Evolutionary conservation across 1,140 invertebrate genomes (phyloP).

Genomic region (Drosophila fuyamai): DNA sequence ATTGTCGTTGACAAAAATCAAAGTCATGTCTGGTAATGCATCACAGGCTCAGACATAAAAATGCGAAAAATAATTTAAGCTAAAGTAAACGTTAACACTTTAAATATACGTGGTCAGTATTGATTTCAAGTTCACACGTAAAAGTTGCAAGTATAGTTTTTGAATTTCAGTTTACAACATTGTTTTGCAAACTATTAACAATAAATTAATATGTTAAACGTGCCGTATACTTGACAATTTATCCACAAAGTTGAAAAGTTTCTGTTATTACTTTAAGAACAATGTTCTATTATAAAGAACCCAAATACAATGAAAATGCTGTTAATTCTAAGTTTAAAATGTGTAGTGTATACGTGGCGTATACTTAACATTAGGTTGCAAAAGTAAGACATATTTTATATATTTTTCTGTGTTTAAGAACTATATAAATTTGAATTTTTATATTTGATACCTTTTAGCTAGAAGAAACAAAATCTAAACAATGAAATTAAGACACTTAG

Average conservation of each 20-base stretch:
- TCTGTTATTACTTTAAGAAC: no score
- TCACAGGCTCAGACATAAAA: constrained; percentile 45
- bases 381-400: no score
- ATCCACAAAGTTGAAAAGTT: background rate
- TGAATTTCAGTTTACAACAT: background rate
- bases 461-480: background rate
- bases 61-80: constrained; percentile 40
- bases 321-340: no score
- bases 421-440: no score
- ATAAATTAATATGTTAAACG: background rate
- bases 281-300: no score
- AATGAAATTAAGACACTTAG: background rate
- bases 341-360: no score
- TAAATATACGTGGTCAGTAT: constrained; percentile 26
- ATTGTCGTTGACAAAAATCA: constrained; percentile 64
- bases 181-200: background rate
- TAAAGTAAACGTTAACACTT: constrained; percentile 22
- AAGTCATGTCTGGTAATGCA: constrained; percentile 57
- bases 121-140: constrained; percentile 58
- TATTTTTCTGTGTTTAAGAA: no score
- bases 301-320: no score
- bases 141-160: constrained; percentile 24
- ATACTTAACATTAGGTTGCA: no score
- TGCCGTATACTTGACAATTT: constrained; percentile 23
- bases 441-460: no score